Percentiles rank a stretch among this genome's conserved stretches.
Evolutionary conservation across 1,140 invertebrate genomes (phyloP).

Genomic region (Neuroterus valhalla): DNA sequence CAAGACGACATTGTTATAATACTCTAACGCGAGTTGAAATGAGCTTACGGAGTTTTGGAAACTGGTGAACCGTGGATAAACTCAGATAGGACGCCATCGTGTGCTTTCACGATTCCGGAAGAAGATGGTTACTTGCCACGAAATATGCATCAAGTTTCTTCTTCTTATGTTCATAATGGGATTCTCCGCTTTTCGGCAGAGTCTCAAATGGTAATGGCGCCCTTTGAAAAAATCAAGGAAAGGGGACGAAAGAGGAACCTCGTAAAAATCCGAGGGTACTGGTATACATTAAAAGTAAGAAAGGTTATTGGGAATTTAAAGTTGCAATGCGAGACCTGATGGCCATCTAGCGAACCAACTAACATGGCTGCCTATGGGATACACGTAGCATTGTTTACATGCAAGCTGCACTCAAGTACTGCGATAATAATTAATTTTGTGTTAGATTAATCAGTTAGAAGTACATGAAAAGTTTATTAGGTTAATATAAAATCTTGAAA

Average conservation of each 20-base stretch:
- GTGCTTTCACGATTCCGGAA: constrained; percentile 20
- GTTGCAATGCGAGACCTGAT: too few species aligned
- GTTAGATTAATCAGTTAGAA: too few species aligned
- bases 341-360: too few species aligned
- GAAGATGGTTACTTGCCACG: constrained; percentile 1
- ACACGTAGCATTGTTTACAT: too few species aligned
- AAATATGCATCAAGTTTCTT: constrained; percentile 21
- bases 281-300: too few species aligned
- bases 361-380: too few species aligned
- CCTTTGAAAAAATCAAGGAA: neutral
- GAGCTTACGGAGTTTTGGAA: constrained; percentile 25
- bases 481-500: too few species aligned
- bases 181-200: constrained; percentile 5
- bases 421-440: too few species aligned
- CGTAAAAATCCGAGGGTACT: too few species aligned
- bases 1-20: constrained; percentile 27
- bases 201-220: neutral
- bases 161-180: constrained; percentile 4
- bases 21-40: constrained; percentile 30
- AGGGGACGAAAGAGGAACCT: neutral
- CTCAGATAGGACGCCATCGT: constrained; percentile 16
- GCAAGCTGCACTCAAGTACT: too few species aligned
- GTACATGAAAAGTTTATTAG: too few species aligned
- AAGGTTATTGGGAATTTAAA: too few species aligned
- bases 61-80: constrained; percentile 24